These are phyloP conservation scores for Misgurnus anguillicaudatus DNA, from an alignment of 2,113 vertebrate species.

Conservation along the genomic window DNA sequence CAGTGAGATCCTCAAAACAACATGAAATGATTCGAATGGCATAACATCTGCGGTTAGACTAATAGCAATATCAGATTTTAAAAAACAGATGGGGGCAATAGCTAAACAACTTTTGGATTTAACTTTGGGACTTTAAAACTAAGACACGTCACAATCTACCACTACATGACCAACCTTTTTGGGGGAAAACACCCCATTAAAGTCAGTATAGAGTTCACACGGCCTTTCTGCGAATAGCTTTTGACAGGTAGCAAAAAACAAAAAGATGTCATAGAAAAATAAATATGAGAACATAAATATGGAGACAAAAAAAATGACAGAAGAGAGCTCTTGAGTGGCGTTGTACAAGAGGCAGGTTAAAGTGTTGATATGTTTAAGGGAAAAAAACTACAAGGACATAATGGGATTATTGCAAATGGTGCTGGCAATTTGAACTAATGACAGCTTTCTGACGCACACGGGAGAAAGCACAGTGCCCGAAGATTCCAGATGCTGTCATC, in stretches of 20 bases:
- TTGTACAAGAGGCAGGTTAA: slow-evolving; percentile 17
- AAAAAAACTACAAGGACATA: neutral
- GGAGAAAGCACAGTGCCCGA: neutral
- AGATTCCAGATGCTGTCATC: neutral
- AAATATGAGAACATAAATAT: slow-evolving; percentile 34
- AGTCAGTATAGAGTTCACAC: slow-evolving; percentile 92
- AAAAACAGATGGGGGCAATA: neutral
- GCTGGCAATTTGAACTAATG: neutral
- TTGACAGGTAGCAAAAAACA: slow-evolving; percentile 64
- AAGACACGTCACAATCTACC: slow-evolving; percentile 31
- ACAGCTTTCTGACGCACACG: neutral
- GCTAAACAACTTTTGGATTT: neutral
- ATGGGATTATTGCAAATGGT: neutral
- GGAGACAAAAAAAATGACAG: slow-evolving; percentile 21
- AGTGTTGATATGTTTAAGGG: slow-evolving; percentile 24
- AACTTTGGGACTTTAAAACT: neutral
- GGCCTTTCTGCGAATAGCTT: slow-evolving; percentile 85
- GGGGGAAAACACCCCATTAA: slow-evolving; percentile 89
- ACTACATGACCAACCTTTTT: slow-evolving; percentile 84
- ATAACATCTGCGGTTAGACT: slow-evolving; percentile 1
- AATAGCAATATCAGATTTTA: neutral
- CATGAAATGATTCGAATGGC: neutral
- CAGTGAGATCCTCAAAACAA: neutral
- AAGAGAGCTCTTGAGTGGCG: no score
- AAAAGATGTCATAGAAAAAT: slow-evolving; percentile 56